Evolutionary conservation across 2,113 vertebrate genomes (phyloP).

Genomic region (Odocoileus hemionus): DNA sequence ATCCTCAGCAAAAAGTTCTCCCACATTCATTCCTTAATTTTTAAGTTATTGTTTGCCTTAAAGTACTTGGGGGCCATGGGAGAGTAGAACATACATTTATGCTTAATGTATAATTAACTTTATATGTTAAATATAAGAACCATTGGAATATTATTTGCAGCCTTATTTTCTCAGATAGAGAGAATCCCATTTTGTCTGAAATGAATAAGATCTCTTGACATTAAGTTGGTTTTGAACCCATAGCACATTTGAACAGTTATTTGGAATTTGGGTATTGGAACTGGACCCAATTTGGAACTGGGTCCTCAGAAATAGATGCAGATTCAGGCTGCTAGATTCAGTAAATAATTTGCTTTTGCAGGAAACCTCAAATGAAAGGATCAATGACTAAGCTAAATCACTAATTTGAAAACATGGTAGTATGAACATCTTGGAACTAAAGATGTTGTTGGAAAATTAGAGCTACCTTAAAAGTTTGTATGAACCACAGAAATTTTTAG

Average conservation of each 20-base stretch:
- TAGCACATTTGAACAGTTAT: background rate
- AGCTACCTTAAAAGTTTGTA: background rate
- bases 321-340: background rate
- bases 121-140: background rate
- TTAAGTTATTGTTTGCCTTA: constrained; percentile 20
- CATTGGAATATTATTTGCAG: background rate
- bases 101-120: constrained; percentile 3
- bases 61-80: background rate
- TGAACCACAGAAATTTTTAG: background rate
- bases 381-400: background rate
- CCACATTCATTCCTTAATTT: background rate
- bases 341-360: background rate
- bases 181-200: background rate
- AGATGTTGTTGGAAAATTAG: background rate
- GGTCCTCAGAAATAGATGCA: background rate
- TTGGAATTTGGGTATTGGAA: background rate
- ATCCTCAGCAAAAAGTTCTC: background rate
- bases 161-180: background rate
- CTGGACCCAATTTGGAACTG: background rate
- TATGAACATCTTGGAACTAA: background rate
- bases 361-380: background rate
- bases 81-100: background rate
- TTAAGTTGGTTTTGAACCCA: background rate
- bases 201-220: background rate
- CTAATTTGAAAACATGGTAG: background rate